Base-by-base conservation (phyloP, 2,113 vertebrate species). In the Megaceryle maxima region DNA sequence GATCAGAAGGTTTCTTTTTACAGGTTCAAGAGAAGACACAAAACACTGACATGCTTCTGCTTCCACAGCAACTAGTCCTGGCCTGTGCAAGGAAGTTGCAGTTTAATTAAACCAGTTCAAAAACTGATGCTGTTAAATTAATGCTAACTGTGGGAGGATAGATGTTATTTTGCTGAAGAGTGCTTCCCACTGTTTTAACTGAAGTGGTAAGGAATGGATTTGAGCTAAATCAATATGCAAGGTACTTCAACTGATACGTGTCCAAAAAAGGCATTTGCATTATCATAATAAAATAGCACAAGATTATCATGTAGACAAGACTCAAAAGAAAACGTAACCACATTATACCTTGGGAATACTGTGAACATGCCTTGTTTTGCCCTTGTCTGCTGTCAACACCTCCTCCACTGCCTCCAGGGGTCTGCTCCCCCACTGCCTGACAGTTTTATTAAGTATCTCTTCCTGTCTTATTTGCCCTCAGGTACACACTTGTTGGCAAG, bases 101-200 rank as follows among this genome's bases (percentile, higher is more conserved):
- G 37, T 86, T 90, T 93, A 93, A 96, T 94, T 88, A 96, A 95
- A 78, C 12, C 24, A 50, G 76, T 88, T 96, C 64, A 93, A 89
- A 91, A 91, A 2, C n/a, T 11, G 72, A 81, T 77, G 56, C 51
- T 80, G 67, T 81, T 86, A 83, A 90, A 90, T 90, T 83, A 80
- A 74, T 74, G 67, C 46, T 69, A 90, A 76, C 79, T 93, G 88
- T 95, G 76, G 92, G 95, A 93, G 75, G 92, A 91, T 13, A 73
- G 67, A 62, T 63, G 44, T 72, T 64, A 69, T 70, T 95, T 86
- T 91, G 63, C 62, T 92, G 51, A 74, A 75, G 75, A 85, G 16
- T 50, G 19, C 43, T 93, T 95, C 60, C 80, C 68, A 7, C 67
- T 44, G 28, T 80, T 91, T 55, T 29, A 74, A 90, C 67, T 91